phyloP scores from a whole-genome alignment of 2,113 vertebrate genomes.

The Microtus richardsoni region DNA sequence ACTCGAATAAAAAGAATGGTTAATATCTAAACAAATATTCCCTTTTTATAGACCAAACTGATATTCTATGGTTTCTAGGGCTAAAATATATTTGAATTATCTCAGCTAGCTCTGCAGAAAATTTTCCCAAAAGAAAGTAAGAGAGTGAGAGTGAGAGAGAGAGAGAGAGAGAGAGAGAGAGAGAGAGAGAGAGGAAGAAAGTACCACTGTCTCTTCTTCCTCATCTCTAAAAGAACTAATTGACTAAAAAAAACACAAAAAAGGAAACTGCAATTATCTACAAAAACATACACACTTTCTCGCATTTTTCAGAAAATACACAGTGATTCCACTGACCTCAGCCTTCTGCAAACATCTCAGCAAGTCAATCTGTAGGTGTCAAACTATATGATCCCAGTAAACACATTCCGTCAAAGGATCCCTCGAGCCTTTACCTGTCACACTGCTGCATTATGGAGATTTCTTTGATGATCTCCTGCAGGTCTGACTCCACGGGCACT shows the following conservation, averaged over 20 bases:
- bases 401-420: conserved; percentile 34
- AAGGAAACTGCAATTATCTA: conserved; percentile 40
- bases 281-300: conserved; percentile 48
- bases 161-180: not conserved
- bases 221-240: not conserved
- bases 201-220: conserved; percentile 37
- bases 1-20: not conserved
- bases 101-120: conserved; percentile 1
- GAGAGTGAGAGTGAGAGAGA: not conserved
- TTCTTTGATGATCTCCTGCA: conserved; percentile 99
- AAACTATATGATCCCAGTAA: conserved; percentile 21
- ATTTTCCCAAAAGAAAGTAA: conserved; percentile 69
- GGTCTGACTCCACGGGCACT: conserved; percentile 97
- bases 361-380: conserved; percentile 62
- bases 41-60: conserved; percentile 34
- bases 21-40: conserved; percentile 5
- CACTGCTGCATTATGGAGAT: conserved; percentile 99
- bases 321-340: not conserved
- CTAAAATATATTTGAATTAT: conserved; percentile 28
- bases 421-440: conserved; percentile 89
- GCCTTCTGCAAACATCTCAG: conserved; percentile 76
- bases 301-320: conserved; percentile 14
- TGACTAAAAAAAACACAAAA: not conserved
- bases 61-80: conserved; percentile 16
- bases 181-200: conserved; percentile 15